Evolutionary conservation across 2,797 vertebrate genomes (phyloP), one percentile per base, ranked within the genome.

Genomic region (Pipistrellus pipistrellus): DNA sequence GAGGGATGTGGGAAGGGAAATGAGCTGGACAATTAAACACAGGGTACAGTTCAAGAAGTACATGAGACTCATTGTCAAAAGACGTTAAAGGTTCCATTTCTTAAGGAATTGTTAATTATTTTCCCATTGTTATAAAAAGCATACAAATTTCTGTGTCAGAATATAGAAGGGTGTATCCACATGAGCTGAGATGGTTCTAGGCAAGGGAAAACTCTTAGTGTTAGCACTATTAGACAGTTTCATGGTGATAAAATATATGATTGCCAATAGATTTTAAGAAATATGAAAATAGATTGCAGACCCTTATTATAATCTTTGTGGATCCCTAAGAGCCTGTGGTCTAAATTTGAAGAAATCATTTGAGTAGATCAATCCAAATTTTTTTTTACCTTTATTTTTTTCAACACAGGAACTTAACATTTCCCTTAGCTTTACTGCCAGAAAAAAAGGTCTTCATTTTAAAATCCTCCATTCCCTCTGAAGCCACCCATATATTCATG

Each of bases 311-410:
- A 44, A 76, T 84, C 38, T 75, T 78, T 90, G 25, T 11, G 75
- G 25, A 93, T 38, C 73, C 10, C 8, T 46, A 48, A 38, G 68
- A 77, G 15, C 38, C 41, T 6, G 18, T 12, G 2, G 11, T 73
- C 4, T 80, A 88, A 88, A 38, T 75, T 66, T 71, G 38, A 71
- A 59, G 41, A 18, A 41, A n/a, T 30, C 1, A 2, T 77, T 77
- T 68, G 8, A 81, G 27, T 82, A 51, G 6, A 51, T 44, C 25
- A 53, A 23, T 71, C 13, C 15, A 69, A 38, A 32, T 80, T 4
- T 27, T 17, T 17, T 66, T 68, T 68, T 10, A 32, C 17, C n/a
- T 68, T 90, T 77, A 82, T 69, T 87, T 96, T 87, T 96, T 59
- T 86, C 44, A 88, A 35, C 13, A 66, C 12, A 77, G 20, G 20